Conservation (phyloP, 1,140 invertebrate species). For the Leptinotarsa undecemlineata region DNA sequence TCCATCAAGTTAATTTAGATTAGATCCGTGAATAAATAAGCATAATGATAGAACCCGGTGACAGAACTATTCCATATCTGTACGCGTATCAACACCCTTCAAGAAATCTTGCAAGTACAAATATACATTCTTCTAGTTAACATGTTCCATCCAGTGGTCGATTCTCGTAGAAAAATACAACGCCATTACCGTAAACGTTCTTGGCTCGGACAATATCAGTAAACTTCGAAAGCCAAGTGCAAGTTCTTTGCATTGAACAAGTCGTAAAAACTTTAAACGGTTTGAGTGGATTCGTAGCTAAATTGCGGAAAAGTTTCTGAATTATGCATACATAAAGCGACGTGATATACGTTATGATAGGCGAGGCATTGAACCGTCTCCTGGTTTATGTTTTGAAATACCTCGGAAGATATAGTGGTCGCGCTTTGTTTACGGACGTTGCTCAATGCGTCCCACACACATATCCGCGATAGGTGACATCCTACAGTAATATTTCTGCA, state of each 20-base stretch:
- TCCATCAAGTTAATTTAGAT: no score
- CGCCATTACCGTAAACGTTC: background rate
- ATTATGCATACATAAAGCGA: slow-evolving; percentile 13
- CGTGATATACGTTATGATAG: slow-evolving; percentile 11
- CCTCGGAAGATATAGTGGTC: background rate
- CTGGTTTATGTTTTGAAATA: background rate
- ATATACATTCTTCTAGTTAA: background rate
- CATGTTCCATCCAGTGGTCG: background rate
- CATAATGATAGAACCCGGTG: no score
- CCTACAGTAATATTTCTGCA: no score
- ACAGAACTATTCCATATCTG: no score
- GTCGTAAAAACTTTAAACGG: slow-evolving; percentile 11
- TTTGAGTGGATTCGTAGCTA: background rate
- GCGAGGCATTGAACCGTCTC: slow-evolving; percentile 13
- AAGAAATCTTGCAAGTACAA: no score
- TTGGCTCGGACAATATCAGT: slow-evolving; percentile 16
- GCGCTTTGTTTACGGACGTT: background rate
- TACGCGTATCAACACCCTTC: no score
- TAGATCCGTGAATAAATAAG: no score
- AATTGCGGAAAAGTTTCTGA: slow-evolving; percentile 20
- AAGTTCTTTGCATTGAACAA: slow-evolving; percentile 16
- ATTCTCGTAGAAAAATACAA: background rate
- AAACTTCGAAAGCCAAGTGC: slow-evolving; percentile 13
- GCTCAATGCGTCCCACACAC: background rate
- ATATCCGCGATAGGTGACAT: no score